Base-by-base conservation (phyloP, 2,113 vertebrate genomes). In the Scalopus aquaticus region DNA sequence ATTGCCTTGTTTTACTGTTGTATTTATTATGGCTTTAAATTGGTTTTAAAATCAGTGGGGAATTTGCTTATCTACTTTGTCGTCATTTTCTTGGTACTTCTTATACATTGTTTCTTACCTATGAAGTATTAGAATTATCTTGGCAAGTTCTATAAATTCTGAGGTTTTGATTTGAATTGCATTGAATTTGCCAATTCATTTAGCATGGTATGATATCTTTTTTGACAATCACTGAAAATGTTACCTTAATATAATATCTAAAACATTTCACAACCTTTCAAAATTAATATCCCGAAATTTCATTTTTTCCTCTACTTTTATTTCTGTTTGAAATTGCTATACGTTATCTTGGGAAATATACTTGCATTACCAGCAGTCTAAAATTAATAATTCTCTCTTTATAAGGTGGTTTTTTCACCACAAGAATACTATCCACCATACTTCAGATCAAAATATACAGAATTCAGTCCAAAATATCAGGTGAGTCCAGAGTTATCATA, bases 351-450 rank as follows among this genome's bases (percentile, higher is more conserved):
- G 44, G 46, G 49, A 84, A 84, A 74, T 82, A 94, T 80, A 22
- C 51, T 92, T 90, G 64, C 13, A 72, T 84, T 96, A 79, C 1
- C 65, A 83, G 24, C 56, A 77, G 13, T 69, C 86, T 96, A 96
- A 97, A 95, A 89, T 92, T 44, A 95, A 94, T 93, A 91, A 51
- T 95, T 94, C 51, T 90, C 86, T 84, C 95, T 89, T 95, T 91
- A 78, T 44, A 96, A 97, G 96, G 96, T 94, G 93, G 56, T 11
- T 60, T 96, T 97, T 95, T 30, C 58, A 87, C 26, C 49, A 79
- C 42, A 86, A 70, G 58, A 77, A 49, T 13, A 70, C 5, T 26
- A 30, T 30, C 32, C 15, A 89, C 44, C 83, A 58, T 32, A 37
- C 95, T 83, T 54, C 67, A 96, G 7, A 62, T 28, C 19, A 79